Evolutionary conservation across 1,140 invertebrate genomes (phyloP), one percentile per base, ranked within the genome.

Genomic region (Heliconius himera): DNA sequence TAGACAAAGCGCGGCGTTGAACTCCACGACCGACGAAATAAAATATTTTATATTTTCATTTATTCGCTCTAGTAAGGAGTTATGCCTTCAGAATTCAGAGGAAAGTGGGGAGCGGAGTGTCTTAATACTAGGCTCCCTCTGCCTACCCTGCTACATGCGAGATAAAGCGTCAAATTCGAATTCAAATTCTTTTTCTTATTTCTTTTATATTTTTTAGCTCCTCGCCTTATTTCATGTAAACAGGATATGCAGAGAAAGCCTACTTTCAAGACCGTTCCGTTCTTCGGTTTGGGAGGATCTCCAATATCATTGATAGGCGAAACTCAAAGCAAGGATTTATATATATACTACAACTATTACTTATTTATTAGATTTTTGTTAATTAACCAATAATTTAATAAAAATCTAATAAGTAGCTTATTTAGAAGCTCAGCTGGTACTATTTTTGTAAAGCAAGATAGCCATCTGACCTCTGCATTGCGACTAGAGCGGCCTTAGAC

Each of bases 401-500:
- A 4, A 66, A 66, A 16, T 2, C 8, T 66, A 16, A 29, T 9
- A 3, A 66, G 13, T 13, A 66, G 16, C 3, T 11, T 29, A 66
- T 66, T 66, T 29, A 66, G 22, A 66, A 66, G 56, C 60, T 8
- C 26, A 38, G 6, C 36, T 22, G 11, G 18, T 36, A 46, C 74
- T 54, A 76, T 66, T 76, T 54, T 75, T 75, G 38, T 66, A 29
- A 6, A 66, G 3, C n/a, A 11, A 66, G 60, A 66, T 66, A 29
- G 60, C 22, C 9, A 66, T 66, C 66, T 29, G 66, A 76, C 26
- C 22, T 66, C 74, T 76, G 75, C 75, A 76, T 22, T 76, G 75
- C 75, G 75, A 76, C 75, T 36, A 76, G 36, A 46, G 54, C 38
- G 74, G n/a, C 38, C 75, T 49, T 33, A 76, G n/a, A 38, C 70